Conservation (phyloP, 1,140 invertebrate species). For the Temnothorax longispinosus region DNA sequence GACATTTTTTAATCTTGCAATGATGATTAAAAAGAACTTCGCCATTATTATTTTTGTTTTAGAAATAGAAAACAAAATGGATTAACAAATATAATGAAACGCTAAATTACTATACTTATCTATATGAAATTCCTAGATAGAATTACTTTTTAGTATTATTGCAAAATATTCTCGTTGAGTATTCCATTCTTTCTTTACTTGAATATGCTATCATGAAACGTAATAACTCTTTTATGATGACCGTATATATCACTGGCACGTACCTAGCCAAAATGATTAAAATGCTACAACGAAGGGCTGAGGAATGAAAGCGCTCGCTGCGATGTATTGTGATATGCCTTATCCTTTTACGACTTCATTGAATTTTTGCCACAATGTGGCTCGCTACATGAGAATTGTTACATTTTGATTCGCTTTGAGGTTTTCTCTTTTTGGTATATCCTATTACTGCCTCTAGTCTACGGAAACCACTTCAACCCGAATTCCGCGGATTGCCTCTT, state of each 20-base stretch:
- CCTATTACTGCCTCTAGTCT: not conserved
- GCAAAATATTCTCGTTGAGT: not conserved
- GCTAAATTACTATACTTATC: not conserved
- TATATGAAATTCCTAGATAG: not conserved
- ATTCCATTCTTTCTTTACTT: not conserved
- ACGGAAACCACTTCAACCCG: constrained; percentile 65
- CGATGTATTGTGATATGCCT: constrained; percentile 4
- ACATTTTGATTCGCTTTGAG: constrained; percentile 31
- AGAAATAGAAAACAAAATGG: not conserved
- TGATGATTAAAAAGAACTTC: not conserved
- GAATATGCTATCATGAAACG: not conserved
- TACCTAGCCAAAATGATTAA: not conserved
- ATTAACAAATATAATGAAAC: too few relatives aligned
- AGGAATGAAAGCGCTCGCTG: not conserved
- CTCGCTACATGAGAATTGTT: constrained; percentile 7
- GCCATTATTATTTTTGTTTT: not conserved
- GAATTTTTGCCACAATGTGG: constrained; percentile 11
- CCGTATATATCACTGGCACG: not conserved
- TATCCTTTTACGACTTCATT: constrained; percentile 11
- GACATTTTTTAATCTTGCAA: not conserved
- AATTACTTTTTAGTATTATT: not conserved
- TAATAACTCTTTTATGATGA: constrained; percentile 5
- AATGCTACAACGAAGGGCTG: not conserved
- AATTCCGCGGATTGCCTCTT: constrained; percentile 65
- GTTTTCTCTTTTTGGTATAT: constrained; percentile 10